Base-by-base conservation (phyloP, 1,140 invertebrate genomes). In the Drosophila fuyamai region DNA sequence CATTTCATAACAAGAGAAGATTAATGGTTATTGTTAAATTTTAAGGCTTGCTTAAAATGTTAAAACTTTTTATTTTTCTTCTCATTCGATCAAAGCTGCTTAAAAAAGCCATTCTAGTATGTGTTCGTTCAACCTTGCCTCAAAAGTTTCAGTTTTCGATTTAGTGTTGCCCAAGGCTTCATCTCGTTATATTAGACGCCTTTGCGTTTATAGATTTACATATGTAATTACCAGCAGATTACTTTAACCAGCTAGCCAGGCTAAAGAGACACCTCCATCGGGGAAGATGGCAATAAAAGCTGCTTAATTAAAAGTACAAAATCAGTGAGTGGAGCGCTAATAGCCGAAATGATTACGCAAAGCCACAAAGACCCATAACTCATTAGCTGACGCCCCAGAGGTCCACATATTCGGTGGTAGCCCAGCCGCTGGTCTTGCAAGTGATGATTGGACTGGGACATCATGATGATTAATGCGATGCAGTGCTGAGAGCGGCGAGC, bases 361-460 rank as follows among this genome's bases (percentile, higher is more conserved):
- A 76, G 72, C 56, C 62, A 60, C 48, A 71, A 68, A 51, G 38
- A 29, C n/a, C 79, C 76, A 86, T 89, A 88, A 89, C 76, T 86
- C 83, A 86, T 86, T 86, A 86, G 76, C 81, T 47, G 48, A 75
- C 76, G 75, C 75, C 75, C 70, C 63, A 71, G 55, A 86, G 79
- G 61, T 76, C 81, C 79, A 80, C 61, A 54, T 53, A 53, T 75
- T 84, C 76, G 86, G 66, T 70, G 63, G 75, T 40, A 76, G 63
- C 29, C 58, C 50, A 8, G 60, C 54, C 65, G 79, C 61, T 77
- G 73, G 79, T 74, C 57, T 77, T 71, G 76, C 79, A 86, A 88
- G 83, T 89, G 83, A 88, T 83, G 83, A 86, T 86, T 86, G 79
- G 76, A 56, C 56, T 83, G 65, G 72, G 83, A 88, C 83, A 86